Conservation (phyloP, 2,888 invertebrate genomes). For the Apeira syringaria region DNA sequence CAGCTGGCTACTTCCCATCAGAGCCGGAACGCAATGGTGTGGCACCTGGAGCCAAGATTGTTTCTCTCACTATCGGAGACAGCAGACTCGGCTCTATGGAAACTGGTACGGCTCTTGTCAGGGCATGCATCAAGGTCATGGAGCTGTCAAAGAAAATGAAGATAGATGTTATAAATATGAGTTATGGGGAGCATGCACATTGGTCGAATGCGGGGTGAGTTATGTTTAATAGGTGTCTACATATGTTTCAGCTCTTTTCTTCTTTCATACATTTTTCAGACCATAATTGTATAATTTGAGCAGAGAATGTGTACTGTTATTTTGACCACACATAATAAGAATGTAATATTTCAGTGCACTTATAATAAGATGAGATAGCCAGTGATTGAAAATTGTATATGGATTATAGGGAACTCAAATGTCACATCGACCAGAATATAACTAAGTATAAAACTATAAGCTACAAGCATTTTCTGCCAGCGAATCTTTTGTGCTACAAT, state of each 20-base stretch:
- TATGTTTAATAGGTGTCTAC: not conserved
- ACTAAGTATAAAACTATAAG: too few species aligned
- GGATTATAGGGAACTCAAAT: too few species aligned
- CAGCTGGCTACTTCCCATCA: conserved; percentile 94
- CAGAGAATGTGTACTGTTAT: too few species aligned
- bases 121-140: conserved; percentile 96
- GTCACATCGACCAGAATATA: too few species aligned
- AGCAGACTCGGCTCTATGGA: conserved; percentile 96
- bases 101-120: conserved; percentile 95
- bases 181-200: conserved; percentile 97
- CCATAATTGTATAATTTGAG: too few species aligned
- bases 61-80: conserved; percentile 97
- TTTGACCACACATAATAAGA: too few species aligned
- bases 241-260: not conserved
- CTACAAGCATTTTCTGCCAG: too few species aligned
- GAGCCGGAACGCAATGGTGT: conserved; percentile 95
- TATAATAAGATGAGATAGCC: too few species aligned
- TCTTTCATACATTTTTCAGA: too few species aligned
- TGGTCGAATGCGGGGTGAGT: conserved; percentile 95
- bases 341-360: too few species aligned
- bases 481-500: too few species aligned
- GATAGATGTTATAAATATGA: conserved; percentile 98
- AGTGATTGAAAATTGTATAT: too few species aligned
- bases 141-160: conserved; percentile 84
- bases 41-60: conserved; percentile 97